phyloP scores from a whole-genome alignment of 2,888 invertebrate species.

The Norana najaformis region DNA sequence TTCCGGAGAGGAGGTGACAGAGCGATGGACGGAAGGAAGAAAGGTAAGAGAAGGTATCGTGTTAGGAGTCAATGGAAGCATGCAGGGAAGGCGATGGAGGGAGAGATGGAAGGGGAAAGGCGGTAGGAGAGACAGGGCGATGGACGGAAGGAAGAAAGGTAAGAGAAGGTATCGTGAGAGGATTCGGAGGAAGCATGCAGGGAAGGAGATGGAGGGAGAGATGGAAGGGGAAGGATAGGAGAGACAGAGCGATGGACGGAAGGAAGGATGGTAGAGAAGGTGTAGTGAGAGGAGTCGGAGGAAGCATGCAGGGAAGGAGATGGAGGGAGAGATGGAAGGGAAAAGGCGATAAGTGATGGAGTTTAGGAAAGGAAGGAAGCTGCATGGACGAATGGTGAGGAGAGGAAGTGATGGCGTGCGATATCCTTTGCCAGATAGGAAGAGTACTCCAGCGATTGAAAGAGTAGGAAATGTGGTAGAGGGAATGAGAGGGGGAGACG shows the following conservation, averaged over 20 bases:
- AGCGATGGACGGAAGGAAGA: conserved; percentile 10
- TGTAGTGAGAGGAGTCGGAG: too few species aligned
- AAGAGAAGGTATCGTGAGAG: too few species aligned
- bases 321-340: conserved; percentile 16
- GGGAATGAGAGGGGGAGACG: background rate
- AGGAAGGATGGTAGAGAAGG: conserved; percentile 34
- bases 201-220: conserved; percentile 45
- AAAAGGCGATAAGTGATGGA: background rate
- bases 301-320: background rate
- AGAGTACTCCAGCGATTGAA: too few species aligned
- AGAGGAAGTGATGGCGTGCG: background rate
- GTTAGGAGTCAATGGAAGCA: conserved; percentile 21
- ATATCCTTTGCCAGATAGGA: too few species aligned
- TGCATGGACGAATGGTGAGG: background rate
- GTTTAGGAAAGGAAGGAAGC: background rate
- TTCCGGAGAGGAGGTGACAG: background rate
- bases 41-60: conserved; percentile 14
- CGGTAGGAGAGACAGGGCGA: conserved; percentile 43
- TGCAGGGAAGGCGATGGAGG: conserved; percentile 41
- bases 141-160: conserved; percentile 44
- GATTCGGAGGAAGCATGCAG: conserved; percentile 45
- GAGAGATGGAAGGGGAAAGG: conserved; percentile 44
- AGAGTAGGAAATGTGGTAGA: background rate
- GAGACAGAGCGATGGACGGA: conserved; percentile 37
- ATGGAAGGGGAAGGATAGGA: conserved; percentile 38